Conservation (phyloP, 1,140 invertebrate species). For the Drosophila equinoxialis region DNA sequence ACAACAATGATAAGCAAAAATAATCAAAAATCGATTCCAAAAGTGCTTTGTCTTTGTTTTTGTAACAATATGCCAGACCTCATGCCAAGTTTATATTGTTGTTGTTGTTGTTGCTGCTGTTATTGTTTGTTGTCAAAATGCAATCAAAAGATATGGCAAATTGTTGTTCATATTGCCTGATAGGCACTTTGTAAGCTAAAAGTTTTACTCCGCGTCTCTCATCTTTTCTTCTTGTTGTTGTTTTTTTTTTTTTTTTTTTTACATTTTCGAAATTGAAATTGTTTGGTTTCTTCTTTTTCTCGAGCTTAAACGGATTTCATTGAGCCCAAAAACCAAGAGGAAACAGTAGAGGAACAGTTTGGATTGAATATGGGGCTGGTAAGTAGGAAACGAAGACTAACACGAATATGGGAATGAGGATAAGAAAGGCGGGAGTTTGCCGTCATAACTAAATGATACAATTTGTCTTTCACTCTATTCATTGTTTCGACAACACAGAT, state of each 20-base stretch:
- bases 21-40: slow-evolving; percentile 79
- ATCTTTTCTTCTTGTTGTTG: neutral
- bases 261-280: slow-evolving; percentile 71
- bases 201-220: slow-evolving; percentile 15
- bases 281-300: slow-evolving; percentile 42
- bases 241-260: neutral
- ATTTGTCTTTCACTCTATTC: neutral
- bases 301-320: slow-evolving; percentile 56
- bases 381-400: no score
- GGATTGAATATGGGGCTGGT: slow-evolving; percentile 34
- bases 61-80: slow-evolving; percentile 69
- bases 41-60: slow-evolving; percentile 64
- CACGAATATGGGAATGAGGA: neutral
- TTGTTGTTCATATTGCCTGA: slow-evolving; percentile 54
- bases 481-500: neutral
- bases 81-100: slow-evolving; percentile 37
- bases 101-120: slow-evolving; percentile 52
- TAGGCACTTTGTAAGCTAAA: slow-evolving; percentile 69
- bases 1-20: slow-evolving; percentile 72
- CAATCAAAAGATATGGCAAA: slow-evolving; percentile 66
- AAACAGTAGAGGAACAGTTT: slow-evolving; percentile 28
- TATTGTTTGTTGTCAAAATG: slow-evolving; percentile 67
- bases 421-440: neutral
- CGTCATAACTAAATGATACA: neutral
- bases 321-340: slow-evolving; percentile 8